These are phyloP conservation scores for Lasioglossum figueresi DNA, from an alignment of 2,888 invertebrate species.

Conservation along the genomic window DNA sequence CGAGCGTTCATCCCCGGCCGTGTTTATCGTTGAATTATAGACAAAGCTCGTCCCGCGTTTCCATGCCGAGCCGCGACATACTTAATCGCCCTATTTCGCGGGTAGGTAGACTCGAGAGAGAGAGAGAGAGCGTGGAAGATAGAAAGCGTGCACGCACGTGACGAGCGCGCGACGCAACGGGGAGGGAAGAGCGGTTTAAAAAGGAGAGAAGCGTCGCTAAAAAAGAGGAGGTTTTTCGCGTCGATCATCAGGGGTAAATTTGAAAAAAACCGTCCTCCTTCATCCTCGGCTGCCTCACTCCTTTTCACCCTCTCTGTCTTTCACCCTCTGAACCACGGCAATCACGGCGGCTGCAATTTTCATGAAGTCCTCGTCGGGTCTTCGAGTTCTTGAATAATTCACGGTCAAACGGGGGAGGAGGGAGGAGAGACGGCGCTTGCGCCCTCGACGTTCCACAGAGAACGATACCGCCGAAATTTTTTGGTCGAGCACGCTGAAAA, in stretches of 20 bases:
- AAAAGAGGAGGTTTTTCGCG: constrained; percentile 62
- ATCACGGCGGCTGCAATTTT: constrained; percentile 81
- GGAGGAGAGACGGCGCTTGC: constrained; percentile 65
- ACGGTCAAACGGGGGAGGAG: constrained; percentile 76
- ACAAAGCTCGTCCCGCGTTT: constrained; percentile 53
- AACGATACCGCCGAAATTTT: constrained; percentile 56
- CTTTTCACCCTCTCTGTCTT: constrained; percentile 32
- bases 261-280: constrained; percentile 63
- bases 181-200: constrained; percentile 29
- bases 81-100: constrained; percentile 66
- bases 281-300: background rate
- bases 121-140: background rate
- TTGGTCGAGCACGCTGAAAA: constrained; percentile 54
- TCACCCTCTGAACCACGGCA: constrained; percentile 74
- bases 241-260: constrained; percentile 68
- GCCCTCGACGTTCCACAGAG: constrained; percentile 34
- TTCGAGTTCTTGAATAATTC: constrained; percentile 81
- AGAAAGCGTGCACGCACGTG: constrained; percentile 31
- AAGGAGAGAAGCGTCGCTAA: constrained; percentile 38
- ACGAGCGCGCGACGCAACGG: constrained; percentile 9
- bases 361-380: constrained; percentile 80
- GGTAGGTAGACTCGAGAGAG: background rate
- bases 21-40: constrained; percentile 61
- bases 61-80: constrained; percentile 51
- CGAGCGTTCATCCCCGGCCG: constrained; percentile 31